phyloP scores from a whole-genome alignment of 2,888 invertebrate species.

The Trissonchulus latispiculum region DNA sequence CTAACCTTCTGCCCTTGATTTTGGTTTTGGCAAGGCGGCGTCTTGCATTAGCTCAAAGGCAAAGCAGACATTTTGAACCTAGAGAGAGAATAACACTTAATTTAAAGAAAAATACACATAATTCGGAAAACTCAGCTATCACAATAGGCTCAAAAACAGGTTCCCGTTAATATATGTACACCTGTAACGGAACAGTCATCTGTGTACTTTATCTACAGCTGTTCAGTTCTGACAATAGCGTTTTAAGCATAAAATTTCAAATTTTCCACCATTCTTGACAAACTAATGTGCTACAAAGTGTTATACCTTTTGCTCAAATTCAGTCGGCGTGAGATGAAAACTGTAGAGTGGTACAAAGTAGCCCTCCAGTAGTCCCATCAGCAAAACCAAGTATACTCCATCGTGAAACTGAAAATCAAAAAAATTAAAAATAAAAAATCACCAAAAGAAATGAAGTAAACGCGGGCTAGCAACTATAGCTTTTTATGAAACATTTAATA shows the following conservation, averaged over 20 bases:
- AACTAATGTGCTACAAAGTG: no score
- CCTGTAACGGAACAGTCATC: no score
- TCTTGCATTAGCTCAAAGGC: conserved; percentile 98
- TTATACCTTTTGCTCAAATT: conserved; percentile 48
- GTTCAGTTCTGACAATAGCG: no score
- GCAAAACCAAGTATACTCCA: conserved; percentile 83
- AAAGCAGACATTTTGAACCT: conserved; percentile 90
- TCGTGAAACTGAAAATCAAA: conserved; percentile 74
- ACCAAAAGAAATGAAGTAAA: background rate
- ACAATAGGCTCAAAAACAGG: background rate
- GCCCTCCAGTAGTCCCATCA: conserved; percentile 91
- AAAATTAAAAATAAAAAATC: background rate
- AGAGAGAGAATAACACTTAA: background rate
- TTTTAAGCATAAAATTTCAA: no score
- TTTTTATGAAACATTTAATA: no score
- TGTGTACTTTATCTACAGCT: no score
- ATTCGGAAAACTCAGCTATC: background rate
- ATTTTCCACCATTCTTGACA: no score
- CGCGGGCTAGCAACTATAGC: no score
- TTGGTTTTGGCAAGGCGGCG: conserved; percentile 79
- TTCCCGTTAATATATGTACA: background rate
- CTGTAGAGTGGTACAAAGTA: conserved; percentile 93
- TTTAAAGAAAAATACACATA: background rate
- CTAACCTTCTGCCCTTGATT: conserved; percentile 94
- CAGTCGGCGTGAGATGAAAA: conserved; percentile 75